Evolutionary conservation across 1,140 invertebrate genomes (phyloP).

Genomic region (Dolichoris vasculosae): DNA sequence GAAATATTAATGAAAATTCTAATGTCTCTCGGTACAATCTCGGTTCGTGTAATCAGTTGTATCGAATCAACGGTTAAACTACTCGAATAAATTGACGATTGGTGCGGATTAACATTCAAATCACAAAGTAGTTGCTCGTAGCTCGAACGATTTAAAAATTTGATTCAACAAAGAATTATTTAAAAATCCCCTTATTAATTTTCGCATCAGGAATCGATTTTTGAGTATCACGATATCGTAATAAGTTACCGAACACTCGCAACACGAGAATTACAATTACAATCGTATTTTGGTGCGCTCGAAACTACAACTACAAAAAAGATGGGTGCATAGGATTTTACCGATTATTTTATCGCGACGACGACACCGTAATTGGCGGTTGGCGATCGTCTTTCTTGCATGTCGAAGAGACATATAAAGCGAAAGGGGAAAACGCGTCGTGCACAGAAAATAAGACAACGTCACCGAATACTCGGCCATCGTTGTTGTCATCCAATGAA

Average conservation of each 20-base stretch:
- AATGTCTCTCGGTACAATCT: not conserved
- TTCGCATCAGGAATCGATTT: not conserved
- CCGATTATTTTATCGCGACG: conserved; percentile 58
- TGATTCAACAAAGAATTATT: not conserved
- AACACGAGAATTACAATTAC: conserved; percentile 30
- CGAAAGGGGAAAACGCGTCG: conserved; percentile 33
- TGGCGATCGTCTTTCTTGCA: conserved; percentile 62
- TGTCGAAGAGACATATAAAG: conserved; percentile 61
- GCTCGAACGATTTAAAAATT: not conserved
- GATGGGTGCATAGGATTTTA: conserved; percentile 57
- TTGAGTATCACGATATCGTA: not conserved
- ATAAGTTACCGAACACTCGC: conserved; percentile 15
- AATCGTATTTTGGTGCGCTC: conserved; percentile 42
- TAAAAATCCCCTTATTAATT: not conserved
- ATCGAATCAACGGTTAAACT: not conserved
- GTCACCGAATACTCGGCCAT: not conserved
- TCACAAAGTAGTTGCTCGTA: not conserved
- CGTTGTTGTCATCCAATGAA: not conserved
- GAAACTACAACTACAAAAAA: conserved; percentile 60
- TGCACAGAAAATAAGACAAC: conserved; percentile 24
- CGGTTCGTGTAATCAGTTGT: not conserved
- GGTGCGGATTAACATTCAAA: not conserved
- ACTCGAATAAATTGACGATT: not conserved
- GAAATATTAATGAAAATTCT: not conserved
- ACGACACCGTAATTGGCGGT: conserved; percentile 62